Evolutionary conservation across 2,113 vertebrate species (phyloP).

Genomic region (Dendrocopos noguchii): DNA sequence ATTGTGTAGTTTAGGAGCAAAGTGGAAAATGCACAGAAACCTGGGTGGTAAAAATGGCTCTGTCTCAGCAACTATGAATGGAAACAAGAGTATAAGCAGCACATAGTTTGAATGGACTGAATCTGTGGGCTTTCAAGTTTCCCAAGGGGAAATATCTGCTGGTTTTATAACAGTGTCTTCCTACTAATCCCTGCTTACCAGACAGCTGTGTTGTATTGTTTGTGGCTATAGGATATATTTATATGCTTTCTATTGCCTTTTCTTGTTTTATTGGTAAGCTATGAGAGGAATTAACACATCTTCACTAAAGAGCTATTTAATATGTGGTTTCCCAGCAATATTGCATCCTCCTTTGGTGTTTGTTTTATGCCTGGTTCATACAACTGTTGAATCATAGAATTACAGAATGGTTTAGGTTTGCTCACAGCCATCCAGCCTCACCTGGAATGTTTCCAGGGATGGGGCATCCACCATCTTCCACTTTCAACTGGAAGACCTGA

Average conservation of each 20-base stretch:
- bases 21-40: neutral
- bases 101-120: neutral
- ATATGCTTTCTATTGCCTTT: neutral
- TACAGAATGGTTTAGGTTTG: too few species aligned
- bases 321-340: neutral
- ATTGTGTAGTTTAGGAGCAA: neutral
- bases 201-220: neutral
- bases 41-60: neutral
- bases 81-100: neutral
- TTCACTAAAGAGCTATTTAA: neutral
- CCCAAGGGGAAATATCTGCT: conserved; percentile 24
- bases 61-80: neutral
- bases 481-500: neutral
- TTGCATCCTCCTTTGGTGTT: neutral
- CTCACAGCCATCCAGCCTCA: too few species aligned
- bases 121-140: neutral
- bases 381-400: too few species aligned
- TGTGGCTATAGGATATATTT: neutral
- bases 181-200: conserved; percentile 27
- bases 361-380: neutral
- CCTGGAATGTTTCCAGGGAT: too few species aligned
- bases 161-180: neutral
- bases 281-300: neutral
- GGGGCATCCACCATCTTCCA: too few species aligned
- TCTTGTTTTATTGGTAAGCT: neutral